Evolutionary conservation across 2,888 invertebrate species (phyloP).

Genomic region (Notocelia uddmanniana): DNA sequence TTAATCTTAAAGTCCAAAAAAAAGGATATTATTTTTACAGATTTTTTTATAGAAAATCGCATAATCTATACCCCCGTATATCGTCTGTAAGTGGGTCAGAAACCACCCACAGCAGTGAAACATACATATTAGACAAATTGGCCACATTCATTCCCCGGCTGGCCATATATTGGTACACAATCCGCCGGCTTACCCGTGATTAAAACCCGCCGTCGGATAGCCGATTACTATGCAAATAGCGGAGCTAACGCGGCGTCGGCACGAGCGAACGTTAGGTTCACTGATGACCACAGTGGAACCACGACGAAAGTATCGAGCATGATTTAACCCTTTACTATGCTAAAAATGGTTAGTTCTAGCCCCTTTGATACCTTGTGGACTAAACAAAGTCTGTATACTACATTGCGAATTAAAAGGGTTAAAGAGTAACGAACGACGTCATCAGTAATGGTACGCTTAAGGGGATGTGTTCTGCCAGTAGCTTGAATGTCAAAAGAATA

Average conservation of each 20-base stretch:
- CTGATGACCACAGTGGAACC: constrained; percentile 8
- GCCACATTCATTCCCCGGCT: constrained; percentile 38
- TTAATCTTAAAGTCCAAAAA: neutral
- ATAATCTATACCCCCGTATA: neutral
- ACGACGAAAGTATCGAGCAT: neutral
- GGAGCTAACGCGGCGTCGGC: constrained; percentile 66
- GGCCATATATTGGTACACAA: constrained; percentile 44
- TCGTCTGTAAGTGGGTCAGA: constrained; percentile 29
- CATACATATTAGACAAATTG: constrained; percentile 41
- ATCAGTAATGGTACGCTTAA: neutral
- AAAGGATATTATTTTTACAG: neutral
- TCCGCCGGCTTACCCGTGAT: constrained; percentile 59
- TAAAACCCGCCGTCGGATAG: constrained; percentile 67
- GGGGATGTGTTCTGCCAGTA: neutral
- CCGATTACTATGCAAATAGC: constrained; percentile 80
- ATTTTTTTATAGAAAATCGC: neutral
- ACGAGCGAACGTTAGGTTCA: constrained; percentile 55
- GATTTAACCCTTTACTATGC: too few relatives aligned
- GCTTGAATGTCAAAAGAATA: neutral
- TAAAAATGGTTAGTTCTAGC: too few relatives aligned
- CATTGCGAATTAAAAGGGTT: neutral
- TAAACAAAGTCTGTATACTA: too few relatives aligned
- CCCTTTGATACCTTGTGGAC: too few relatives aligned
- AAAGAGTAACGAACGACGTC: neutral
- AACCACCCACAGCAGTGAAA: constrained; percentile 17